Base-by-base conservation (phyloP, 2,888 invertebrate species). In the Philonicus albiceps region DNA sequence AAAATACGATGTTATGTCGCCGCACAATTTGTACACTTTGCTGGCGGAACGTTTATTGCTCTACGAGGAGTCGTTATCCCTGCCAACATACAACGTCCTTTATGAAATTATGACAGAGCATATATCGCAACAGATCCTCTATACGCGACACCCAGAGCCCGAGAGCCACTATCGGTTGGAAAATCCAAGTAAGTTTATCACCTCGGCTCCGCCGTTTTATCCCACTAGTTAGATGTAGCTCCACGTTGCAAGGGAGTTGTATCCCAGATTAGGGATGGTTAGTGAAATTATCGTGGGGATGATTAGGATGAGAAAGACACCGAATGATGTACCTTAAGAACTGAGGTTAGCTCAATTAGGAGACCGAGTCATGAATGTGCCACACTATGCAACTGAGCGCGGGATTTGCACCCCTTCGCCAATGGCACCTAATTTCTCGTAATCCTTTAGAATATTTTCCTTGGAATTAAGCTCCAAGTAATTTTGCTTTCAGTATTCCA, bases 1-100 rank as follows among this genome's bases (percentile, higher is more conserved):
- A 90, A 99, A 99, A 93, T 98, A 98, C 93, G 99, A 99, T 93
- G 98, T 99, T 86, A 98, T 99, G 98, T 97, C 97, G 89, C 98
- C 99, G 1, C 97, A 98, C 93, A 99, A 99, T 94, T 94, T 99
- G 91, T 99, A 99, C 94, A 98, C 99, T 34, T 93, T 99, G 90
- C 94, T 99, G 90, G 97, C 98, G 49, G 98, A 98, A 91, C 95
- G 99, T 89, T 94, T 99, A 90, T 93, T 98, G 89, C 93, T 97
- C 86, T 96, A 97, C 91, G 97, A 98, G 91, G 97, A 97, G 91
- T 96, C 96, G 11, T 94, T 99, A 86, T 96, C 98, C 83, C 94
- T 99, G 93, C 96, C 98, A 80, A 98, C 98, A 1, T 99, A 99
- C 94, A 99, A 99, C 94, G 98, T 98, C 88, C 95, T 99, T 81